Evolutionary conservation across 2,888 invertebrate species (phyloP), one percentile per base, ranked within the genome.

Genomic region (Fragum whitleyi): DNA sequence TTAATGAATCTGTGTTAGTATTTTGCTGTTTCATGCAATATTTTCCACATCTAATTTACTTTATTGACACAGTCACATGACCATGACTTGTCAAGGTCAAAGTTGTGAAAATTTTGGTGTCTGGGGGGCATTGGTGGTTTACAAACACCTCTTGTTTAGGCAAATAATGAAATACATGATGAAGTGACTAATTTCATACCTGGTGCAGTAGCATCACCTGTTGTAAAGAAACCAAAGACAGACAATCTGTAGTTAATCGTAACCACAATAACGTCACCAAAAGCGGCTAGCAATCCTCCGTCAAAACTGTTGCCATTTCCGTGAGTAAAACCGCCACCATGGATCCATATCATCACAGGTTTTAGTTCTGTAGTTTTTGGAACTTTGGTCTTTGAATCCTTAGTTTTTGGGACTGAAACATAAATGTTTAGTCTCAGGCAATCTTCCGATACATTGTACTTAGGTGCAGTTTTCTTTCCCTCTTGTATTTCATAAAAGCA

Each of bases 331-430:
- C 67, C 42, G 9, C 67, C 67, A 11, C 67, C 67, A 23, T 67
- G 67, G 16, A 67, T 67, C 39, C 39, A 67, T 5, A 67, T 42
- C 67, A 67, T 67, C 14, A 67, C 67, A 5, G 67, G 67, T 42
- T 26, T 23, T n/a, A 36, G 47, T 3, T 21, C 7, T 21, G 11
- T 19, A 21, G 11, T 21, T 29, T 21, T 9, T 5, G 39, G 6
- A 5, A 26, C 16, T n/a, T 36, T 36, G 9, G 3, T 9, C 9
- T 36, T 36, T 3, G 3, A n/a, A n/a, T n/a, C n/a, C 23, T 36
- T 36, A 36, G 3, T 9, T 36, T 36, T 36, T 3, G 3, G 32
- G 9, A 36, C 32, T 21, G 39, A 42, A 5, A 19, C 39, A 42
- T 32, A 67, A 5, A 67, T 36, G 32, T 67, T 42, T 23, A 67